Percentiles rank a stretch among this genome's conserved stretches.
These are phyloP conservation scores for Tautogolabrus adspersus DNA, from an alignment of 2,113 vertebrate species.

Conservation along the genomic window DNA sequence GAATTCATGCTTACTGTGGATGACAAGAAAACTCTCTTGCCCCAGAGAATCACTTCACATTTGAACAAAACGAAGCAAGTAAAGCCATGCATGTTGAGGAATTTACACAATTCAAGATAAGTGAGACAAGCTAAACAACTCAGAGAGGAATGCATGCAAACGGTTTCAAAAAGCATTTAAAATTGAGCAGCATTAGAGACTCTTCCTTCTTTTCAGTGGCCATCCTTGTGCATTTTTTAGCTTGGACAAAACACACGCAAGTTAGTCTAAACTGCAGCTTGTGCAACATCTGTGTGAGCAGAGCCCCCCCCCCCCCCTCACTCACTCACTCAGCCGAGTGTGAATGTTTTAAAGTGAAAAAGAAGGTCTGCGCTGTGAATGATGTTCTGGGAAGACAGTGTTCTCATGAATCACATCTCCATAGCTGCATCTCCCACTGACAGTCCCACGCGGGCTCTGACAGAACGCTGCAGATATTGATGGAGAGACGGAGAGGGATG, in stretches of 20 bases:
- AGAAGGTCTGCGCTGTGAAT: constrained; percentile 35
- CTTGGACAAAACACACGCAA: constrained; percentile 47
- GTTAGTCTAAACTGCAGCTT: constrained; percentile 55
- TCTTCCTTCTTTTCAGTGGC: constrained; percentile 28
- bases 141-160: constrained; percentile 17
- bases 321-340: constrained; percentile 55
- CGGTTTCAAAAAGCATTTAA: constrained; percentile 47
- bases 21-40: constrained; percentile 36
- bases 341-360: constrained; percentile 57
- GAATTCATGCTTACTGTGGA: constrained; percentile 48
- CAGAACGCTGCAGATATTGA: constrained; percentile 70
- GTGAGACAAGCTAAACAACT: constrained; percentile 21
- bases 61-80: constrained; percentile 32
- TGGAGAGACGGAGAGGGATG: constrained; percentile 46
- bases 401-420: constrained; percentile 76
- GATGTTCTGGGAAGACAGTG: constrained; percentile 53
- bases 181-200: constrained; percentile 49
- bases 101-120: constrained; percentile 33
- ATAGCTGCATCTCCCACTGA: constrained; percentile 71
- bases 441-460: constrained; percentile 63
- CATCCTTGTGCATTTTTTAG: constrained; percentile 65
- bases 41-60: constrained; percentile 23
- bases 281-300: constrained; percentile 59
- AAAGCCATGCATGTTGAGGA: constrained; percentile 4
- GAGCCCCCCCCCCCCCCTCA: constrained; percentile 13